Evolutionary conservation across 2,113 vertebrate species (phyloP), one percentile per base, ranked within the genome.

Genomic region (Sigmodon hispidus): DNA sequence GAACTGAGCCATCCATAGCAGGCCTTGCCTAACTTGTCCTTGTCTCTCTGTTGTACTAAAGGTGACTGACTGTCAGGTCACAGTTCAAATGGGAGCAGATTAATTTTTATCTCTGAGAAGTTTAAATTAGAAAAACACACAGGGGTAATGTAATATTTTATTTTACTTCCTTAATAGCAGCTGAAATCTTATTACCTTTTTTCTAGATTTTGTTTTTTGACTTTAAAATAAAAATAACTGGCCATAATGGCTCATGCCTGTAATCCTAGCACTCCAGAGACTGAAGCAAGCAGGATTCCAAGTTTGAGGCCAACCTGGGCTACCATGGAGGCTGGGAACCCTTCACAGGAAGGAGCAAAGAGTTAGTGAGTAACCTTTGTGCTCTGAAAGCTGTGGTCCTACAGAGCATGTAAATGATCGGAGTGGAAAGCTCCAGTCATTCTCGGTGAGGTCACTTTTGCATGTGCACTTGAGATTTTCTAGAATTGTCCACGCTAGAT

Each of bases 161-260:
- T 90, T 61, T 94, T 13, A 75, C 7, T 29, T 87, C 24, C 9
- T 11, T 77, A 90, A 43, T 94, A 88, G 77, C 61, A 93, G 8
- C 34, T 87, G 67, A 83, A 72, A 87, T 61, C 67, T 45, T 86
- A 2, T 90, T n/a, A 43, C 50, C 15, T 87, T 55, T 5, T 87
- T 95, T 73, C n/a, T 91, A 72, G 63, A 65, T 81, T 80, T 91
- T 85, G 61, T 81, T 81, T 77, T 93, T 94, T 94, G 48, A 89
- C 70, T 63, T 11, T 52, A 79, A 79, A 43, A 75, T 57, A 57
- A 57, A 65, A 65, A 79, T 52, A 52, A 36, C 76, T 52, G 48
- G 17, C 31, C 76, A 5, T 52, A 1, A 16, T 36, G 76, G 48
- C 31, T 79, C 76, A 52, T 19, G 76, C 34, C 17, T 79, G 10